Base-by-base conservation (phyloP, 2,888 invertebrate genomes). In the Eupithecia dodoneata region DNA sequence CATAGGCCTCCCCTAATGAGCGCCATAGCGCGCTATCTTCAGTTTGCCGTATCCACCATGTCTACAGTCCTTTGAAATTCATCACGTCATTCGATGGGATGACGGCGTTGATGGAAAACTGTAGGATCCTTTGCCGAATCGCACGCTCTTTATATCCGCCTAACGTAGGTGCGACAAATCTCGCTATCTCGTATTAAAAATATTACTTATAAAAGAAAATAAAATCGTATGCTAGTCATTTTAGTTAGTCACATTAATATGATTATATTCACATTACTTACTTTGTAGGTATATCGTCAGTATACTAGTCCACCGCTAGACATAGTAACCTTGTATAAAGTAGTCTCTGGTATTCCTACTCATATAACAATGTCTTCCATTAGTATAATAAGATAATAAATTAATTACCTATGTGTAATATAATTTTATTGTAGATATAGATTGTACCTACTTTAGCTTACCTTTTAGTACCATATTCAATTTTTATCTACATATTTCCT, bases 301-400 rank as follows among this genome's bases (percentile, higher is more conserved):
- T 30, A 65, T 41, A 65, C 3, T 65, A 13, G 65, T 65, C 65
- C 15, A 55, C 52, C 6, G 52, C n/a, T 55, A 15, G 15, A 52
- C 15, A 52, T 52, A 52, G 15, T 55, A 7, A 55, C 55, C 55
- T 55, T 55, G 55, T 55, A n/a, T 55, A 55, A n/a, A 55, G n/a
- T 55, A 55, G n/a, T 55, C n/a, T 55, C 55, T 55, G n/a, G n/a
- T 55, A 52, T n/a, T n/a, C 7, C 2, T 10, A 30, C 4, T 63
- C 4, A 12, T 30, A 42, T 42, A 15, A 12, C 18, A 49, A 73
- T 70, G 76, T 76, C 76, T 76, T 76, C 76, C 76, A 76, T 59
- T 76, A 72, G 47, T 59, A 4, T 30, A 59, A 10, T 59, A 9
- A n/a, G n/a, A 59, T 55, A 71, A 59, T 44, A 42, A 55, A 18